Evolutionary conservation across 2,888 invertebrate genomes (phyloP).

Genomic region (Pyralis farinalis): DNA sequence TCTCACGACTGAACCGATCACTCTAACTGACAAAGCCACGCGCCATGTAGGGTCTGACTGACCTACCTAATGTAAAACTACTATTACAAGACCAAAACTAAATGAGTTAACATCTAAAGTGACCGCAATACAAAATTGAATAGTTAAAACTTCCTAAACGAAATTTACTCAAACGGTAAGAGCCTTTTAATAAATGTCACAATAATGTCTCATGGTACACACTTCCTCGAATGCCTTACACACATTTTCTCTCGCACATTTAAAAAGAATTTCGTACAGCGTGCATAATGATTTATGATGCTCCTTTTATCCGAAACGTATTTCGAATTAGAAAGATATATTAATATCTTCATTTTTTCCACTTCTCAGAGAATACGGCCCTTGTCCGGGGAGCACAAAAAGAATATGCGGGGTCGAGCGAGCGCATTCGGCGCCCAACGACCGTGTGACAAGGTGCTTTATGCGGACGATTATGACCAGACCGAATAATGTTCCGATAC

Average conservation of each 20-base stretch:
- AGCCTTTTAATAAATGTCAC: slow-evolving; percentile 38
- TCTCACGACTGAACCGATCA: slow-evolving; percentile 9
- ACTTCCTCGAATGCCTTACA: slow-evolving; percentile 55
- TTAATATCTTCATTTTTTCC: slow-evolving; percentile 81
- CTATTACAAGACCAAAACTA: slow-evolving; percentile 22
- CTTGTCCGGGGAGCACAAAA: slow-evolving; percentile 67
- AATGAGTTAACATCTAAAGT: slow-evolving; percentile 18
- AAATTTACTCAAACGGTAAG: slow-evolving; percentile 14
- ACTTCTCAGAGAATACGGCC: slow-evolving; percentile 74
- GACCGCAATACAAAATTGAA: background rate
- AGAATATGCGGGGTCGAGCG: slow-evolving; percentile 66
- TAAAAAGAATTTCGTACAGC: slow-evolving; percentile 60
- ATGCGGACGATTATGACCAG: slow-evolving; percentile 77
- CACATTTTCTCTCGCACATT: slow-evolving; percentile 60
- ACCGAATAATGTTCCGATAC: slow-evolving; percentile 79
- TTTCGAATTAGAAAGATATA: slow-evolving; percentile 81
- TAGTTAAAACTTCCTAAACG: slow-evolving; percentile 2
- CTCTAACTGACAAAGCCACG: slow-evolving; percentile 22
- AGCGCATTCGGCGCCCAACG: slow-evolving; percentile 76
- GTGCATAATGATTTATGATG: slow-evolving; percentile 73
- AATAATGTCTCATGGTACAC: slow-evolving; percentile 58
- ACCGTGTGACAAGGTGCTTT: slow-evolving; percentile 81
- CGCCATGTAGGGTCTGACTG: slow-evolving; percentile 45
- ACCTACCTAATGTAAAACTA: slow-evolving; percentile 40
- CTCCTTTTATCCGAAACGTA: slow-evolving; percentile 76